A percentile compares a stretch with the other conserved stretches of the same genome.
phyloP scores from a whole-genome alignment of 2,113 vertebrate species.

The Reinhardtius hippoglossoides region DNA sequence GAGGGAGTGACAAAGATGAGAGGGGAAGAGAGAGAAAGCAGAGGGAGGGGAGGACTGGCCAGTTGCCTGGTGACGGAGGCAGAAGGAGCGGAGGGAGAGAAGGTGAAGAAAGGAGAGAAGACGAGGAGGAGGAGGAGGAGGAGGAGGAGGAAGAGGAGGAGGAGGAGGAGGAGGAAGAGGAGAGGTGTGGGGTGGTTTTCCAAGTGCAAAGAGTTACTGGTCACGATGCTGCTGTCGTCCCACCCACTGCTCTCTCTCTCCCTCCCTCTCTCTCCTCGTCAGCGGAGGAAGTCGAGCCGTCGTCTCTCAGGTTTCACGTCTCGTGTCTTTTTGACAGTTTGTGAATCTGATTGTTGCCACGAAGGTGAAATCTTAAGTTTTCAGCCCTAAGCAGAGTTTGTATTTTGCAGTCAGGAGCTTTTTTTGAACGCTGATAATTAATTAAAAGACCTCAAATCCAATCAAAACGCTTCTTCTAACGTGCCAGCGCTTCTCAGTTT shows the following conservation, averaged over 20 bases:
- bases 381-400: no score
- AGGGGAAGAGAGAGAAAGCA: background rate
- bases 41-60: background rate
- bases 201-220: conserved; percentile 1
- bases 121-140: background rate
- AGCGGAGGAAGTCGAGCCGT: background rate
- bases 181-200: background rate
- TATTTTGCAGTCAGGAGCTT: no score
- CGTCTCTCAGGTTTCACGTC: background rate
- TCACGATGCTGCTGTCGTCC: background rate
- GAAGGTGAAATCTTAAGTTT: no score
- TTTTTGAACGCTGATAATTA: no score
- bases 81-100: background rate
- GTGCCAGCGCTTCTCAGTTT: no score
- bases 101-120: background rate
- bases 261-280: background rate
- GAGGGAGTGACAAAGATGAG: background rate
- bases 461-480: no score
- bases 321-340: background rate
- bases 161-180: background rate
- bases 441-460: no score
- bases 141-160: background rate
- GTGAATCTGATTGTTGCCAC: background rate
- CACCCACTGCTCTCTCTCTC: background rate
- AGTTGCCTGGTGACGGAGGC: conserved; percentile 11